Evolutionary conservation across 2,113 vertebrate species (phyloP), one percentile per base, ranked within the genome.

Genomic region (Cathartes aura): DNA sequence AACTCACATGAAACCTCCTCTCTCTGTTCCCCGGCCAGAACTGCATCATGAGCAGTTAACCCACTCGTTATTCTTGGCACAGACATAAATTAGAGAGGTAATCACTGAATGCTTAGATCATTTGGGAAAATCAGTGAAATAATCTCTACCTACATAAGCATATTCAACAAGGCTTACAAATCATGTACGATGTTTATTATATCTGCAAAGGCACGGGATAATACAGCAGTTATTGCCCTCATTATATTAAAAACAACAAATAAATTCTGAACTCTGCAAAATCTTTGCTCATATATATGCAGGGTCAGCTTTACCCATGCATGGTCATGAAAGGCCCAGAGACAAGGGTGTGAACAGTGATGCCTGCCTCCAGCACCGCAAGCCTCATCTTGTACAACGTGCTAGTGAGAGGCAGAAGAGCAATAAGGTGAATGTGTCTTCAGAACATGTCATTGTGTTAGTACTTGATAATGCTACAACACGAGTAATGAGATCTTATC

Each of bases 251-350:
- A 83, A 58, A 2, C 70, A 85, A 48, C 27, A 74, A 63, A 68
- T 15, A 64, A 64, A 84, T 62, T 74, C 38, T 55, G 72, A 89
- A 68, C 83, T 93, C 70, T 87, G 81, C 80, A 96, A 71, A 94
- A 93, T 52, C 42, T 82, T 59, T 63, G 79, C 55, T 93, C n/a
- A 11, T 21, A 48, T 34, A 43, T 24, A 45, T 68, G 95, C 96
- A 79, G 76, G 91, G 97, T 95, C 94, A 97, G 94, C 93, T 95
- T 67, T 91, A 63, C 32, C 83, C 72, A 34, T 19, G 66, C 91
- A 21, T 2, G 50, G 93, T 38, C 94, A 96, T 0, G 29, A 83
- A 94, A 66, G 72, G 96, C 96, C 89, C 64, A 42, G 87, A 63
- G 89, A 36, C 34, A 55, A 84, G 93, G 96, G 96, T 66, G 94